Evolutionary conservation across 2,797 vertebrate species (phyloP), one percentile per base, ranked within the genome.

Genomic region (Amphiprion clarkii): DNA sequence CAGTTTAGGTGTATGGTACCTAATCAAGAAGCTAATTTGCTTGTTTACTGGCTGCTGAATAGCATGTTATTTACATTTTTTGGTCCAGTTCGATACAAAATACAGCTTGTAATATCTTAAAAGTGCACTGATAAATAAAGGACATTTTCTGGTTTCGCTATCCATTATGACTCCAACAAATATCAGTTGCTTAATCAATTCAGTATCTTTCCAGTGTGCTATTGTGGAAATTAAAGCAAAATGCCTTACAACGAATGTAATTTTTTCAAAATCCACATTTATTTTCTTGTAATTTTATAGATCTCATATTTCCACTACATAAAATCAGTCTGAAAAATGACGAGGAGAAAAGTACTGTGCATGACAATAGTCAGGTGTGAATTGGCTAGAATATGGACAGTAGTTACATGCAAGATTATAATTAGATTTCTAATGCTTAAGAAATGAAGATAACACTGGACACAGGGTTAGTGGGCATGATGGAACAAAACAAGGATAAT

Each of bases 281-380:
- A 54, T 54, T 54, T 54, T 54, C 13, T 52, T 5, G 23, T 23
- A 23, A 23, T 23, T 23, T 23, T 23, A 23, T 23, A 54, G 23
- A 29, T 14, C 25, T 29, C 23, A 29, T 54, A 14, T 16, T 60
- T 46, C 27, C n/a, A 65, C 57, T 25, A 79, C 42, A 58, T 46
- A 42, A 29, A 52, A 55, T 69, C 42, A 56, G 13, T 55, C n/a
- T 23, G 23, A 23, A 23, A 23, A 23, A 23, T 23, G 23, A 23
- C 23, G 53, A 49, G 19, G 70, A 49, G 17, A 58, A 49, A 57
- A 36, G 21, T 29, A 36, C 6, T 31, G 0, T 54, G 29, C 17
- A 44, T 48, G 17, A 59, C 49, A 49, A 33, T 1, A 29, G 10
- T 29, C 31, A 53, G 36, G 5, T 11, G 3, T 66, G 10, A 57